Conservation (phyloP, 2,888 invertebrate genomes). For the Nudaria mundana region DNA sequence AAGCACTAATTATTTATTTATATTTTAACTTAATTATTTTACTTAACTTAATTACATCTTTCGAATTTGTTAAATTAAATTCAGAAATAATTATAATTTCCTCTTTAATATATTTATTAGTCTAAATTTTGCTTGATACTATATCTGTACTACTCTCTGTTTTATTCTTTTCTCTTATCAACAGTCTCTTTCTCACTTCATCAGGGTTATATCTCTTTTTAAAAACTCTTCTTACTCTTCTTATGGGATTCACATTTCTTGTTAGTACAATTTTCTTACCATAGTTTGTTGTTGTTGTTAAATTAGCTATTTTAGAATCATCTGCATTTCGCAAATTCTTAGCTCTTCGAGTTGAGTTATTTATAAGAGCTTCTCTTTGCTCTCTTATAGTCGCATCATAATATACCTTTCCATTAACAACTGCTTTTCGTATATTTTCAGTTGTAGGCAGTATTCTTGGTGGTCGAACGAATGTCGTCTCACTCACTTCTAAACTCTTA, state of each 20-base stretch:
- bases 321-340: constrained; percentile 35
- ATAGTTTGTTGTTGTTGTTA: constrained; percentile 43
- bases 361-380: constrained; percentile 49
- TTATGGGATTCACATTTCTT: constrained; percentile 63
- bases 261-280: constrained; percentile 56
- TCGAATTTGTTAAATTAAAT: too few species aligned
- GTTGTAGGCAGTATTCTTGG: constrained; percentile 67
- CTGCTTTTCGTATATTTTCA: constrained; percentile 67
- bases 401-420: constrained; percentile 72
- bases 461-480: constrained; percentile 67
- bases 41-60: too few species aligned
- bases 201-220: constrained; percentile 75
- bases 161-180: constrained; percentile 64
- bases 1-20: constrained; percentile 24
- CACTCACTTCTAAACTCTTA: constrained; percentile 71
- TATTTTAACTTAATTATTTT: neutral
- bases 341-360: constrained; percentile 49
- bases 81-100: too few species aligned
- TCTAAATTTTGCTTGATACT: constrained; percentile 3
- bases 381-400: constrained; percentile 72
- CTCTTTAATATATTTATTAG: neutral
- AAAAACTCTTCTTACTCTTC: constrained; percentile 69
- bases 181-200: constrained; percentile 72
- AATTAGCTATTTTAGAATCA: constrained; percentile 43
- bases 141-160: constrained; percentile 32